Base-by-base conservation (phyloP, 1,140 invertebrate genomes). In the Spodoptera frugiperda region DNA sequence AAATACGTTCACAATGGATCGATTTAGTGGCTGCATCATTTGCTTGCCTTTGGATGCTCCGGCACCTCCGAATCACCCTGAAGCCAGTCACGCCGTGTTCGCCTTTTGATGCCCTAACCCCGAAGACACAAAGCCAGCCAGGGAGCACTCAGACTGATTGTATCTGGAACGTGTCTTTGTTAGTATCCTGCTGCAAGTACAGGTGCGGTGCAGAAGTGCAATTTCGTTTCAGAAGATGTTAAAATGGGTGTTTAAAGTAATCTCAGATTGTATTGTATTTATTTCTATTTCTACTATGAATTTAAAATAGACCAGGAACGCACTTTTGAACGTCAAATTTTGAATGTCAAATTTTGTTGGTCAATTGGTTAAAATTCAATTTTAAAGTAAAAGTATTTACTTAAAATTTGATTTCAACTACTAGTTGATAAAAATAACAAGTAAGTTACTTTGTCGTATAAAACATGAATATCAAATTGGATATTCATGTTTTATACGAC, bases 111-210 rank as follows among this genome's bases (percentile, higher is more conserved):
- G 61, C 3, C 39, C 61, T 48, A 14, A 15, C 61, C 30, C 61
- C 39, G 39, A 19, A 48, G 61, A 21, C 39, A 63, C 61, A 63
- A 63, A 63, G 39, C 12, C 61, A 19, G 61, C 9, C 61, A 39
- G 61, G 39, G 61, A 63, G 61, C 39, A 63, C 39, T 63, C 39
- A 17, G 8, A 11, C 61, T 63, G 61, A 63, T 63, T 63, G 61
- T 63, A 63, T 63, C 61, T 63, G 61, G 61, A 63, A 63, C 61
- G 61, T 48, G 61, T 63, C 61, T 63, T 63, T 63, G 61, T 63
- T 63, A 63, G 61, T 17, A 19, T 63, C 61, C 61, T 63, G 61
- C 8, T 21, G 1, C 33, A 19, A 10, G 15, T 5, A 63, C 17
- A 3, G 46, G 33, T 1, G 1, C 1, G 0, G 0, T 0, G 2